phyloP scores from a whole-genome alignment of 1,140 invertebrate genomes.

The Hylaeus anthracinus region DNA sequence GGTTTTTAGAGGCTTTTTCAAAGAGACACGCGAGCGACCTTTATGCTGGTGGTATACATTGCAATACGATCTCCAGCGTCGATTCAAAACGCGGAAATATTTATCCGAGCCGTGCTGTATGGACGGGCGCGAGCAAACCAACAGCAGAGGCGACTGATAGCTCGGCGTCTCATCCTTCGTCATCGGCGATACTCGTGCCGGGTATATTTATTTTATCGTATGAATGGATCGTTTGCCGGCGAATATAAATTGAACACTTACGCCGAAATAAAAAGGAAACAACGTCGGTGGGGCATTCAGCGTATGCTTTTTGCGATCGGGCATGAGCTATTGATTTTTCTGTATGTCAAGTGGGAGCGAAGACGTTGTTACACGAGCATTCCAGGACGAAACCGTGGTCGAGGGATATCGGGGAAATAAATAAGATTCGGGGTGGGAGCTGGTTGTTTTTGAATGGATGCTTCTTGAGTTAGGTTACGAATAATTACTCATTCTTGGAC shows the following conservation, averaged over 20 bases:
- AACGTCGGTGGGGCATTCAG: not conserved
- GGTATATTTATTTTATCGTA: conserved; percentile 28
- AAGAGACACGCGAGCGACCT: conserved; percentile 22
- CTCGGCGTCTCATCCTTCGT: conserved; percentile 26
- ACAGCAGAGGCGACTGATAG: conserved; percentile 15
- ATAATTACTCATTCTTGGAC: no score
- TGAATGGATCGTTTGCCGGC: conserved; percentile 50
- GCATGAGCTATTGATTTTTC: conserved; percentile 1
- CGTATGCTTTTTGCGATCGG: conserved; percentile 1
- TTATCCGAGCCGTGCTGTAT: conserved; percentile 27
- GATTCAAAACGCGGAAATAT: conserved; percentile 50
- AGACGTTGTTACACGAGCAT: not conserved
- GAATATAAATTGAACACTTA: conserved; percentile 37
- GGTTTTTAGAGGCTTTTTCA: conserved; percentile 37
- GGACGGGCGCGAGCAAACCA: not conserved
- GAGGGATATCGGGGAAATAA: no score
- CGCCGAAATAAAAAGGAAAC: conserved; percentile 17
- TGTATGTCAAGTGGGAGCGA: not conserved
- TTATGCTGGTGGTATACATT: conserved; percentile 31
- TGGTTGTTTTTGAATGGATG: no score
- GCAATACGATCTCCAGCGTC: conserved; percentile 23
- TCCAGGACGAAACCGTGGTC: no score
- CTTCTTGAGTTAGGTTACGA: no score
- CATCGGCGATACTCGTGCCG: conserved; percentile 7
- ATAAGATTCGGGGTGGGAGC: no score